These are phyloP conservation scores for Acipenser ruthenus DNA, from an alignment of 2,797 vertebrate genomes.

Conservation along the genomic window DNA sequence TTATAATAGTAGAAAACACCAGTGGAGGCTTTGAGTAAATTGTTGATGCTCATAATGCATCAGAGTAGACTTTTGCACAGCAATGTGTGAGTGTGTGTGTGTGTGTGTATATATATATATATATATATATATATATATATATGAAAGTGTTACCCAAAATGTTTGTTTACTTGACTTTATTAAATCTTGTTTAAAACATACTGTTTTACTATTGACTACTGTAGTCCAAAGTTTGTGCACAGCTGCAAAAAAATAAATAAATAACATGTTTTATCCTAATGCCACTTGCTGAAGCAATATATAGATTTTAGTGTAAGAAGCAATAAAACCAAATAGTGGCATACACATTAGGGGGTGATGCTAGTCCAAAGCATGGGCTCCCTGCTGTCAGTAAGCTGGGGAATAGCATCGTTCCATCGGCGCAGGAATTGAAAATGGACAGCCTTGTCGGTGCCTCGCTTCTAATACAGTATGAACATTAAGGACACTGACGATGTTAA, in stretches of 20 bases:
- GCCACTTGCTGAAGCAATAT: too few relatives aligned
- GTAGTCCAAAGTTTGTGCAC: slow-evolving; percentile 20
- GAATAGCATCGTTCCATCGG: slow-evolving; percentile 10
- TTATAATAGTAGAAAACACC: not conserved
- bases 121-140: slow-evolving; percentile 19
- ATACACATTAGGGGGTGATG: not conserved
- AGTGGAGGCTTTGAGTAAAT: not conserved
- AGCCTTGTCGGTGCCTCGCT: not conserved
- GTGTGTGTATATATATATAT: not conserved
- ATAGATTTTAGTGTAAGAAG: too few relatives aligned
- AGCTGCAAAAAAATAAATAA: slow-evolving; percentile 17
- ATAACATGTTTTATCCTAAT: slow-evolving; percentile 12
- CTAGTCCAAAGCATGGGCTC: not conserved
- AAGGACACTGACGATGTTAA: slow-evolving; percentile 1
- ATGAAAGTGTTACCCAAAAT: not conserved
- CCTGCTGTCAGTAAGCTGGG: slow-evolving; percentile 18
- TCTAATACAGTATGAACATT: not conserved
- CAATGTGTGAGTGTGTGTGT: slow-evolving; percentile 2
- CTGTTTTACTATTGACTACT: slow-evolving; percentile 6
- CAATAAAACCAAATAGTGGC: too few relatives aligned
- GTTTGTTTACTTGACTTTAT: not conserved
- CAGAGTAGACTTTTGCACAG: not conserved
- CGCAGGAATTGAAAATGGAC: slow-evolving; percentile 12
- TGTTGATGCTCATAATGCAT: not conserved
- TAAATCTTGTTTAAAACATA: not conserved